Evolutionary conservation across 2,113 vertebrate species (phyloP), one percentile per base, ranked within the genome.

Genomic region (Istiophorus platypterus): DNA sequence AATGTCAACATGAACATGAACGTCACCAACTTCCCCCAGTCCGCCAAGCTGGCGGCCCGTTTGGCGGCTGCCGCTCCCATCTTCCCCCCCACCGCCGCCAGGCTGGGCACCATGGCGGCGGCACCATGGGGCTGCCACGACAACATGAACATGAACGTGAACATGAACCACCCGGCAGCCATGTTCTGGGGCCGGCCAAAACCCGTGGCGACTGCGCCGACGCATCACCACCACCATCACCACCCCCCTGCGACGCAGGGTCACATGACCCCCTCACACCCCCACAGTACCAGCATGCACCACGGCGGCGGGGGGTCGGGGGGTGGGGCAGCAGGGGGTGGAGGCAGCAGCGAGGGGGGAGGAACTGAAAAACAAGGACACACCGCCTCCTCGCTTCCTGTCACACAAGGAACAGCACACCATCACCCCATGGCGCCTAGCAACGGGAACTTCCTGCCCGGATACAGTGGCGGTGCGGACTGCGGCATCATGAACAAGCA

Each of bases 61-160:
- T 68, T 94, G 65, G 93, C 94, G 31, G 96, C 97, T 37, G 97
- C 96, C 49, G 91, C 96, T 39, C 97, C 97, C 72, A 96, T 97
- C 75, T 98, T 98, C 81, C 97, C 97, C 2, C 95, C 96, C 8
- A 86, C 95, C 24, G 96, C 96, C 29, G 95, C 97, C 73, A 95
- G 96, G 67, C 85, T 94, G 47, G 92, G 93, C 0, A 92, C 91
- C 67, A 93, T 94, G 91, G 91, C 93, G 0, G 90, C 93, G 17
- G 96, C 95, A 29, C 97, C 97, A 20, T 97, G 97, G 97, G 97
- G 96, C 81, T 97, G 96, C 88, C 97, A 97, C 76, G 96, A 96
- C 86, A 92, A 92, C 72, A 85, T 90, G 79, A 92, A 92, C 86
- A 71, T 91, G 83, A 86, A 86, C 73, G n/a, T 78, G 47, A 92